Evolutionary conservation across 2,888 invertebrate genomes (phyloP).

Genomic region (Hylaea fasciaria): DNA sequence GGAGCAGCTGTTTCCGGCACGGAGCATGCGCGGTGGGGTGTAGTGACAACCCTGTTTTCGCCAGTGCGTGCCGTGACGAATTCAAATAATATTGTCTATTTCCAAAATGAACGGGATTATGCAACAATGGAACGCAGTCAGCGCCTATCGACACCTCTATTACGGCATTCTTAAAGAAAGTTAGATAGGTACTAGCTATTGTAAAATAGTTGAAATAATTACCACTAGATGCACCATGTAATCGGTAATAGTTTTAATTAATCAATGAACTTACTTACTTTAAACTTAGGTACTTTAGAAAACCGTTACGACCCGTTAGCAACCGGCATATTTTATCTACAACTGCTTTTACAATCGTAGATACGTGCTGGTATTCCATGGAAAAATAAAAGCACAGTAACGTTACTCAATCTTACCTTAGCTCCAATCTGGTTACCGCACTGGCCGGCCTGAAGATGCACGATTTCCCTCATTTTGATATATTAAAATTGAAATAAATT

Average conservation of each 20-base stretch:
- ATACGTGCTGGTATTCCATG: conserved; percentile 16
- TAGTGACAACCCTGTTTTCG: conserved; percentile 46
- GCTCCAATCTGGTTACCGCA: conserved; percentile 94
- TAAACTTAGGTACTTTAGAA: not conserved
- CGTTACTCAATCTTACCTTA: conserved; percentile 63
- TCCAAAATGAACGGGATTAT: conserved; percentile 59
- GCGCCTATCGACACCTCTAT: conserved; percentile 15
- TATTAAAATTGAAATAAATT: conserved; percentile 73
- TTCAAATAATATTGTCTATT: conserved; percentile 52
- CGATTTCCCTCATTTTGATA: conserved; percentile 91
- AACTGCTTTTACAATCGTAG: not conserved
- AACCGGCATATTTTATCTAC: conserved; percentile 22
- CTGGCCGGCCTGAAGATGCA: conserved; percentile 92
- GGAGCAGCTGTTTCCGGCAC: conserved; percentile 27
- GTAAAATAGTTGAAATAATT: too few relatives aligned
- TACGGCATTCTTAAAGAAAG: too few relatives aligned
- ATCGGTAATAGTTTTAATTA: too few relatives aligned
- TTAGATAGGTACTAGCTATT: too few relatives aligned
- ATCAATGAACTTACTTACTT: too few relatives aligned
- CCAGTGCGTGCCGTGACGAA: conserved; percentile 53
- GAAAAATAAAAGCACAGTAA: not conserved
- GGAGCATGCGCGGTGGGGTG: conserved; percentile 45
- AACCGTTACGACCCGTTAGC: conserved; percentile 38
- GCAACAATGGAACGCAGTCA: conserved; percentile 48
- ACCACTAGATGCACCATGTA: too few relatives aligned